Base-by-base conservation (phyloP, 2,888 invertebrate species). In the Poecilobothrus nobilitatus region DNA sequence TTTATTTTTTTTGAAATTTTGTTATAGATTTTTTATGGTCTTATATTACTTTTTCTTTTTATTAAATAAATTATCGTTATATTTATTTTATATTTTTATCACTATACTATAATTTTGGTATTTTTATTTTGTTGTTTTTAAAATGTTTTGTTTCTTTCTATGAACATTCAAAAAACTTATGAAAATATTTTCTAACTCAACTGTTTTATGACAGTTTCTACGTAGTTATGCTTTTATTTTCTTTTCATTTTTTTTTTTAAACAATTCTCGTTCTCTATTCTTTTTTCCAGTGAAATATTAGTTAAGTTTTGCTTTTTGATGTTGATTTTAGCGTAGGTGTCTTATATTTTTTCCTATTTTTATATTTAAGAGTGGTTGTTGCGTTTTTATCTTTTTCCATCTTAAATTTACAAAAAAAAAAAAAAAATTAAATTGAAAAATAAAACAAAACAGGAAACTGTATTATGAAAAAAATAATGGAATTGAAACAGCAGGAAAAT, bases 51-150 rank as follows among this genome's bases (percentile, higher is more conserved):
- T 53, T 53, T 2, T 53, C 2, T 53, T 53, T 53, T 53, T 53
- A 53, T 53, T 53, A 53, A 53, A 53, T 53, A 53, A 53, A 53
- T 53, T 8, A 53, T 53, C 53, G 53, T 53, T 53, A 53, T 53
- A 15, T 53, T 53, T 53, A 53, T 53, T 53, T 53, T 53, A 53
- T 53, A 18, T 53, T 53, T 53, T 53, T 53, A 53, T 53, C 18
- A 53, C 53, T 53, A 2, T 53, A 15, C 53, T 44, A 3, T 15
- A 15, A 12, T 53, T 53, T 53, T 18, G 2, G 27, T 27, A 27
- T 27, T 27, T 27, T 53, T 53, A 5, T 37, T 37, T 37, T 37
- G 37, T 37, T 37, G 9, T 53, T 18, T 44, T 18, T 27, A 27
- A 27, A 5, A 27, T 27, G 5, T 27, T 27, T 27, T 27, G 27